Evolutionary conservation across 2,797 vertebrate genomes (phyloP).

Genomic region (Oreonectes daqikongensis): DNA sequence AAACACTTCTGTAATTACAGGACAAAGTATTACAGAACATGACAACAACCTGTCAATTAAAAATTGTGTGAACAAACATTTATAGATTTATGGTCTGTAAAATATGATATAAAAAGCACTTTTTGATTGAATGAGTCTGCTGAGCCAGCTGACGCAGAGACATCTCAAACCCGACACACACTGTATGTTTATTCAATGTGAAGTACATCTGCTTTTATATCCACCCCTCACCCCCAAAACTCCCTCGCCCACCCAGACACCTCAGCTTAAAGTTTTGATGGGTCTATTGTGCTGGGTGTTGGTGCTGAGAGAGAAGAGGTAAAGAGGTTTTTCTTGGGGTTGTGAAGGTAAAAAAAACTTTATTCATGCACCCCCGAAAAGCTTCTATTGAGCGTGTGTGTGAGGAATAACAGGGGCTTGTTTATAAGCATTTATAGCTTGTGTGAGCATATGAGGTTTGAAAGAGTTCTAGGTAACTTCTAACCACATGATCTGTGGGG

Average conservation of each 20-base stretch:
- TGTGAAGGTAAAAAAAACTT: constrained; percentile 68
- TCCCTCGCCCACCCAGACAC: background rate
- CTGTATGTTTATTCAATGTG: background rate
- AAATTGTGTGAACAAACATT: no score
- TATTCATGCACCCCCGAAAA: no score
- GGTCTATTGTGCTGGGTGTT: constrained; percentile 70
- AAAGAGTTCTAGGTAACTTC: constrained; percentile 34
- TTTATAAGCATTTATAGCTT: constrained; percentile 21
- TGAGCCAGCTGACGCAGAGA: background rate
- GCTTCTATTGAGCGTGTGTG: constrained; percentile 59
- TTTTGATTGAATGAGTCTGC: constrained; percentile 2
- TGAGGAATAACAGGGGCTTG: constrained; percentile 48
- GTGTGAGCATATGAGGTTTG: constrained; percentile 34
- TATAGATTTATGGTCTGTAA: background rate
- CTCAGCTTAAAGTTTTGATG: constrained; percentile 72
- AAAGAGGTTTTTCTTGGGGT: constrained; percentile 63
- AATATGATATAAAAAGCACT: background rate
- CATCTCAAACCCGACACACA: background rate
- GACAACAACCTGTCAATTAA: background rate
- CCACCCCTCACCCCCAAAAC: background rate
- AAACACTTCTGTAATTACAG: background rate
- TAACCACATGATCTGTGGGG: constrained; percentile 44
- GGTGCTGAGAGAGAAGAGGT: constrained; percentile 61
- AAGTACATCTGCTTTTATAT: background rate
- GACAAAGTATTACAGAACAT: background rate